Percentiles rank a stretch among this genome's conserved stretches.
phyloP scores from a whole-genome alignment of 2,888 invertebrate species.

The Tubulanus polymorphus region DNA sequence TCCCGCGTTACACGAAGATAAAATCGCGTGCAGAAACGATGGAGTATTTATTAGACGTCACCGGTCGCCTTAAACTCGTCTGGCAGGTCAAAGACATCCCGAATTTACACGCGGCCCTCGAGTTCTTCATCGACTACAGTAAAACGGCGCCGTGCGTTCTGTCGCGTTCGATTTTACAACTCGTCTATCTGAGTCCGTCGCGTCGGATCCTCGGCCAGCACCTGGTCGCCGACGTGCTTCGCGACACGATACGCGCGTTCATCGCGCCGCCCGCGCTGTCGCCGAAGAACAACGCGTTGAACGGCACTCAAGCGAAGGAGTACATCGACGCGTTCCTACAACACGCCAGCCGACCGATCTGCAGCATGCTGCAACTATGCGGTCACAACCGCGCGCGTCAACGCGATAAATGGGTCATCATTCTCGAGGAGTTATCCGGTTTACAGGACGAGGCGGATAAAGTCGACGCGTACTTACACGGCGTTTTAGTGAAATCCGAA shows the following conservation, averaged over 20 bases:
- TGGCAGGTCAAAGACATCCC: slow-evolving; percentile 37
- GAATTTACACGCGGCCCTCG: slow-evolving; percentile 54
- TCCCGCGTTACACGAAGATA: slow-evolving; percentile 92
- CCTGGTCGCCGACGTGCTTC: slow-evolving; percentile 72
- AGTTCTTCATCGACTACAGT: slow-evolving; percentile 91
- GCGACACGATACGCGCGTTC: slow-evolving; percentile 80
- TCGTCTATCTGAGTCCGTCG: slow-evolving; percentile 47
- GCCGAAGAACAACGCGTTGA: slow-evolving; percentile 60
- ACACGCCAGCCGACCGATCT: slow-evolving; percentile 82
- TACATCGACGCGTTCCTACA: slow-evolving; percentile 84
- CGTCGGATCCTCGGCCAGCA: slow-evolving; percentile 60
- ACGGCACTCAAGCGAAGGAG: slow-evolving; percentile 75
- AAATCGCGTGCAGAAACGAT: slow-evolving; percentile 65
- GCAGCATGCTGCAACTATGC: slow-evolving; percentile 73
- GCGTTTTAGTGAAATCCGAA: slow-evolving; percentile 66
- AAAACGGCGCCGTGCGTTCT: slow-evolving; percentile 83
- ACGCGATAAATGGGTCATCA: slow-evolving; percentile 83
- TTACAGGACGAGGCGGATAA: slow-evolving; percentile 92
- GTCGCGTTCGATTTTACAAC: slow-evolving; percentile 75
- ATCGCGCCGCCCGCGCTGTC: slow-evolving; percentile 86
- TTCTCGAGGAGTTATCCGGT: slow-evolving; percentile 84
- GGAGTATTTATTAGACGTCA: slow-evolving; percentile 74
- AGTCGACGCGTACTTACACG: slow-evolving; percentile 78
- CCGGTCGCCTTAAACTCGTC: slow-evolving; percentile 60
- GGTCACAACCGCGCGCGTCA: slow-evolving; percentile 95